Evolutionary conservation across 2,888 invertebrate species (phyloP), one percentile per base, ranked within the genome.

Genomic region (Elegia similella): DNA sequence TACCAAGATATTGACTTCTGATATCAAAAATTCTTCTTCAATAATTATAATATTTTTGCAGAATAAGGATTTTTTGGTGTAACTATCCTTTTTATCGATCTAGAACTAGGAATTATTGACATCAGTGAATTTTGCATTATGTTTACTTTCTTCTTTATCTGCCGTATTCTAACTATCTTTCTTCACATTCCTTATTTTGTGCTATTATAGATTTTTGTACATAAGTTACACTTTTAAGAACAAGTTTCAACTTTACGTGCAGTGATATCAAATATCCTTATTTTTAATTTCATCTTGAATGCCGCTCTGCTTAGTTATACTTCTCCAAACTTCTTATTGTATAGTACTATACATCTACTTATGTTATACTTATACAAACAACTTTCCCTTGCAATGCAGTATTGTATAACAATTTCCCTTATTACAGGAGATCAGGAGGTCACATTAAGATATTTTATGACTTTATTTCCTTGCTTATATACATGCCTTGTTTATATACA

Each of bases 351-450:
- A 50, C 30, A 23, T 29, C 50, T 50, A 38, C 50, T 50, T 50
- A 17, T 16, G 8, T 10, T 23, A 46, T 46, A 44, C 16, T 10
- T 13, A 46, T 23, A 30, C 13, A 50, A 34, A 53, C 53, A 23
- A 43, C 53, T 53, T 53, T 53, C 53, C 43, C 53, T 53, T 53
- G 15, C 13, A 13, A 29, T 53, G 29, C 13, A 30, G 42, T 15
- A 30, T 53, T 53, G 53, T 50, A 29, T 53, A 53, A 42, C 52
- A n/a, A 23, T n/a, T 42, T 7, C 32, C 48, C 15, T 34, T 50
- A 50, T 16, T 15, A 34, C 12, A n/a, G 34, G 16, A n/a, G 34
- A 50, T 34, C 34, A 10, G 1, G 16, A 34, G 50, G 34, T 50
- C 50, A 50, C 10, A 7, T 7, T 29, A 10, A 10, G 15, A n/a